A percentile compares a stretch with the other conserved stretches of the same genome.
Conservation (phyloP, 2,113 vertebrate species). For the Rhabdornis inornatus region DNA sequence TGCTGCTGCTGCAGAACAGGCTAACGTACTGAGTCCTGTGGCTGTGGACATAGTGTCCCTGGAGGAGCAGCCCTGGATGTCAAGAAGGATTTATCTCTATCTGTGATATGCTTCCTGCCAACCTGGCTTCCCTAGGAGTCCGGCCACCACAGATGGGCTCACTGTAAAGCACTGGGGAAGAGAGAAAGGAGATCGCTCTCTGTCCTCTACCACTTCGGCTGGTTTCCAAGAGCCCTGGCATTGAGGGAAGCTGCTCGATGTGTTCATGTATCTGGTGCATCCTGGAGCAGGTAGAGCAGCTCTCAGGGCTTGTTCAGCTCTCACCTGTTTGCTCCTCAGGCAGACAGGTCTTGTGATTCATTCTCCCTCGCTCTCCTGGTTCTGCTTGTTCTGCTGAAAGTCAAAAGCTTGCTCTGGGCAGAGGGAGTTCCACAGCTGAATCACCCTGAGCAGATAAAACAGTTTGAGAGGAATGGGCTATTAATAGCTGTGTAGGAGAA, state of each 20-base stretch:
- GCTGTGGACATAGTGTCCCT: not conserved
- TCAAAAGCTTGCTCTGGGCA: not conserved
- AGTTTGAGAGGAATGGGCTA: not conserved
- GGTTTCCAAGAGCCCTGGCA: not conserved
- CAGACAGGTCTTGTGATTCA: not conserved
- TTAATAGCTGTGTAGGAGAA: slow-evolving; percentile 27
- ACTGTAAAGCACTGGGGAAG: not conserved
- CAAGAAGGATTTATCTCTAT: not conserved
- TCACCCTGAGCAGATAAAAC: not conserved
- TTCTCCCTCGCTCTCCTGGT: not conserved
- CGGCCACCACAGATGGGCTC: not conserved
- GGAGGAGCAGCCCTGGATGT: not conserved
- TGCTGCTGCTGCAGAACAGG: not conserved
- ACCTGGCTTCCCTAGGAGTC: not conserved
- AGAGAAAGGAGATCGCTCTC: not conserved
- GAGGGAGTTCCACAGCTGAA: not conserved
- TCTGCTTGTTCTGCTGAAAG: not conserved
- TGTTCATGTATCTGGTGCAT: not conserved
- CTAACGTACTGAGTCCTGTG: not conserved
- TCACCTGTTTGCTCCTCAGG: not conserved
- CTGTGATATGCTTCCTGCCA: not conserved
- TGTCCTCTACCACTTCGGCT: not conserved
- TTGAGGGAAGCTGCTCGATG: not conserved
- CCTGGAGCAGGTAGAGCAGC: not conserved
- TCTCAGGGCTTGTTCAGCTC: not conserved